phyloP scores from a whole-genome alignment of 2,888 invertebrate species.

The Alcis repandata region DNA sequence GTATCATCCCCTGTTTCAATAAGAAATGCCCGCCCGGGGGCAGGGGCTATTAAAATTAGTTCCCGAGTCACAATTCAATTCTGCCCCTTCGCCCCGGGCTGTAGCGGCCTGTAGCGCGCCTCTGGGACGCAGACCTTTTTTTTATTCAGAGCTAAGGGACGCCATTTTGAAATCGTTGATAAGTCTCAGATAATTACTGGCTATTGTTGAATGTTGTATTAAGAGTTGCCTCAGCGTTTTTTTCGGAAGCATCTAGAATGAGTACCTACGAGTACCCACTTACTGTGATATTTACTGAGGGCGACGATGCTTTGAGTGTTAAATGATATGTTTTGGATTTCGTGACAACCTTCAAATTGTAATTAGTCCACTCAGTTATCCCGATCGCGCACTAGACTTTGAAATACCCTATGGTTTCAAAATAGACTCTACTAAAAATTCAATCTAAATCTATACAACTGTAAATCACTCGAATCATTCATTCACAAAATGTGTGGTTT shows the following conservation, averaged over 20 bases:
- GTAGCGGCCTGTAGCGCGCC: slow-evolving; percentile 5
- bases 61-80: slow-evolving; percentile 67
- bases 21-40: slow-evolving; percentile 51
- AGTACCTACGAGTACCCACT: too few species aligned
- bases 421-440: too few species aligned
- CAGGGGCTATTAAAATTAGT: slow-evolving; percentile 68
- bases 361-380: too few species aligned
- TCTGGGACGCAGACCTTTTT: slow-evolving; percentile 26
- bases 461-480: too few species aligned
- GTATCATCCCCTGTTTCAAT: slow-evolving; percentile 38
- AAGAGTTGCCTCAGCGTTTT: slow-evolving; percentile 6
- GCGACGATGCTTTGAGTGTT: too few species aligned
- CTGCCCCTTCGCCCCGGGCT: slow-evolving; percentile 34
- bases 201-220: slow-evolving; percentile 34
- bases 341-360: too few species aligned
- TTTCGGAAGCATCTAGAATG: background rate
- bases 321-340: too few species aligned
- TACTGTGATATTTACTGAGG: too few species aligned
- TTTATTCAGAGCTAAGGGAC: slow-evolving; percentile 30
- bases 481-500: too few species aligned
- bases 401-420: too few species aligned
- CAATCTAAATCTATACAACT: too few species aligned
- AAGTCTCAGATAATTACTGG: slow-evolving; percentile 39
- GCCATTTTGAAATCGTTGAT: slow-evolving; percentile 38
- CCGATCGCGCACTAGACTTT: too few species aligned